Base-by-base conservation (phyloP, 2,888 invertebrate species). In the Balanococcus diminutus region DNA sequence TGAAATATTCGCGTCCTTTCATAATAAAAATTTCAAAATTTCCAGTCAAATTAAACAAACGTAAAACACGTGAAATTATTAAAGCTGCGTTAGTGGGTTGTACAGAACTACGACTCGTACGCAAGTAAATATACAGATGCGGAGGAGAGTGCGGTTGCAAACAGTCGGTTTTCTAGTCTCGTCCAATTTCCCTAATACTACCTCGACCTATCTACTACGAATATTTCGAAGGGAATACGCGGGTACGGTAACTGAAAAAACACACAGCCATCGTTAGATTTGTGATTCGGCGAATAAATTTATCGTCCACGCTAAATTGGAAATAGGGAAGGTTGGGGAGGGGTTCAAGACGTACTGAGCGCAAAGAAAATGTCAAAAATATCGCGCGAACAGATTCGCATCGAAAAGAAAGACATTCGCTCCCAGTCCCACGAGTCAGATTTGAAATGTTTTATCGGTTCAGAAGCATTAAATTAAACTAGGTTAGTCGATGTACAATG, bases 401-500 rank as follows among this genome's bases (percentile, higher is more conserved):
- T n/a, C 42, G 42, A 51, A 19, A 51, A 51, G 19, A 51, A 51
- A 51, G 51, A 11, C 61, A 67, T 22, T n/a, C 32, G 28, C n/a
- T 75, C 32, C n/a, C 75, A 4, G 16, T 75, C 32, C n/a, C 75
- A 4, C 32, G 19, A 75, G 32, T 75, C 32, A 75, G n/a, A 32
- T 75, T 75, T 8, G 9, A 32, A 75, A 75, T 75, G 75, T 75
- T 75, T 32, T 75, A 75, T 75, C 32, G 32, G 75, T 75, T 75
- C 16, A n/a, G 32, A 32, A 75, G 75, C 75, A 75, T 75, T 75
- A 75, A 75, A 75, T 75, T 75, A 75, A 75, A 75, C 25, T 67
- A 67, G 61, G 61, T 67, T 67, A 67, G 51, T 8, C 3, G 51
- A 0, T 4, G 51, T 36, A 42, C 42, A 11, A 42, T 42, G 42